Evolutionary conservation across 2,888 invertebrate genomes (phyloP), one percentile per base, ranked within the genome.

Genomic region (Neoascia interrupta): DNA sequence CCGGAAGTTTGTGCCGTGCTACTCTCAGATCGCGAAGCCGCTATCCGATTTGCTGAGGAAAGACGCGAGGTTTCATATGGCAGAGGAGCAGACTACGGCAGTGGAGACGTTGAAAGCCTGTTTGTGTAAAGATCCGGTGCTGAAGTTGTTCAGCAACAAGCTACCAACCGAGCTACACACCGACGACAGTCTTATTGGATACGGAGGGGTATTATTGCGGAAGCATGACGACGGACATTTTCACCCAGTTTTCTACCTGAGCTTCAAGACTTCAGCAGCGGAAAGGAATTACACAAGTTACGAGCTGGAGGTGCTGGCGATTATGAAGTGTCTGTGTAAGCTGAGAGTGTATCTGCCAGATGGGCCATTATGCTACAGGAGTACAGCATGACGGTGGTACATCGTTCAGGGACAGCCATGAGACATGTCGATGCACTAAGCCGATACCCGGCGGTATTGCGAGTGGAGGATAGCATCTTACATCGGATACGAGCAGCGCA

Each of bases 201-300:
- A 19, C 11, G 18, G 34, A 1, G 31, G 49, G 19, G 19, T 8
- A 5, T 31, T 49, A 5, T 18, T 49, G 11, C 19, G 34, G 31
- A 19, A 49, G 19, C 34, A 49, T n/a, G 39, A 31, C 8, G 39
- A 31, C 8, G 31, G 8, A 2, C 31, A 8, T 31, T 34, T 64
- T 5, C 81, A 81, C 31, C 81, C 81, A 0, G 69, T 79, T 5
- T 47, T 68, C 11, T 79, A 81, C 31, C 54, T 72, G 58, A 79
- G 45, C 15, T 39, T 39, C n/a, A 61, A 61, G 8, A 49, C 61
- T 15, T 13, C 19, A 8, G 13, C 11, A 15, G 6, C 39, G 18
- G 39, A 53, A 21, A 34, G 51, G 10, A 31, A 51, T 6, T 63
- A 51, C 31, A 41, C 41, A 1, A 51, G 41, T 11, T 61, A 49